Percentiles rank a stretch among this genome's conserved stretches.
phyloP scores from a whole-genome alignment of 2,888 invertebrate genomes.

The Eristalis pertinax region DNA sequence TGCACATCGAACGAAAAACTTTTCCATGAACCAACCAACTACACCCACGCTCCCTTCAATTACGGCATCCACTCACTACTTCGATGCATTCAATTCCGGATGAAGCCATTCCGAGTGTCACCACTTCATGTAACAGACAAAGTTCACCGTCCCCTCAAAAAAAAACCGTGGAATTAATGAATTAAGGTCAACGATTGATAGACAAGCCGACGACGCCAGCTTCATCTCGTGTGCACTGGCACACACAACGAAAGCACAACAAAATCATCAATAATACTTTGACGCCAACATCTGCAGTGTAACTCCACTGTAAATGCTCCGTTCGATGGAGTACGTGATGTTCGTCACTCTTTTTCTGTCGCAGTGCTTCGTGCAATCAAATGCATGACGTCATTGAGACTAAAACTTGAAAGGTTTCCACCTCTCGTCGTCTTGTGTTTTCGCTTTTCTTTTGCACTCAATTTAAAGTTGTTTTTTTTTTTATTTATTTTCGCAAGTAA shows the following conservation, averaged over 20 bases:
- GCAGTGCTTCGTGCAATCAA: constrained; percentile 34
- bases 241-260: not conserved
- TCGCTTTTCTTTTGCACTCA: not conserved
- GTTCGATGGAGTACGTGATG: constrained; percentile 31
- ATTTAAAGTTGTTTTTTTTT: not conserved
- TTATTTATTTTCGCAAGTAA: not conserved
- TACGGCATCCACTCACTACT: not conserved
- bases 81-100: not conserved
- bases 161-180: constrained; percentile 17
- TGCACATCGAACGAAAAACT: not conserved
- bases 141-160: not conserved
- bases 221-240: not conserved
- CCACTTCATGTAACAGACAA: not conserved
- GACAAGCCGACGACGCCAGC: not conserved
- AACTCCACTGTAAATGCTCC: not conserved
- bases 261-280: not conserved
- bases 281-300: constrained; percentile 18
- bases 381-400: constrained; percentile 8
- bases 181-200: constrained; percentile 48
- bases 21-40: not conserved
- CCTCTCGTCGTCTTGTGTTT: not conserved
- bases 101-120: not conserved
- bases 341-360: constrained; percentile 13
- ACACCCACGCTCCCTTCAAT: not conserved
- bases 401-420: not conserved